Conservation (phyloP, 2,888 invertebrate species). For the Enchytraeus crypticus region DNA sequence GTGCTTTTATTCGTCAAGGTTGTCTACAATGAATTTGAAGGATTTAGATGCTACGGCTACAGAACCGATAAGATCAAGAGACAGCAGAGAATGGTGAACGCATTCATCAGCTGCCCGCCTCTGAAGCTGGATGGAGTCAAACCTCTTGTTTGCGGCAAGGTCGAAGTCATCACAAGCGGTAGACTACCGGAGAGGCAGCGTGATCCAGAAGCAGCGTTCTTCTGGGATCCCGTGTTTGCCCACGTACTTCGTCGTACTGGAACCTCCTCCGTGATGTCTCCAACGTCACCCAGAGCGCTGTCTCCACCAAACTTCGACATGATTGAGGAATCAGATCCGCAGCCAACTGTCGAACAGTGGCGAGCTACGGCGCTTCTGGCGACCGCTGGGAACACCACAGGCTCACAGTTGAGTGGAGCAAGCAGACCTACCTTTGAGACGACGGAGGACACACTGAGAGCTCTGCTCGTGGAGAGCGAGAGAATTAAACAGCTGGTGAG, state of each 20-base stretch:
- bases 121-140: constrained; percentile 20
- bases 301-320: constrained; percentile 10
- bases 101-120: constrained; percentile 19
- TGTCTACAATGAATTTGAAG: constrained; percentile 21
- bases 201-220: constrained; percentile 28
- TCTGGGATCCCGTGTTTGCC: constrained; percentile 26
- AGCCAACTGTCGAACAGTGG: background rate
- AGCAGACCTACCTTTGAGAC: constrained; percentile 1
- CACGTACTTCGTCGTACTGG: constrained; percentile 8
- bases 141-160: constrained; percentile 20
- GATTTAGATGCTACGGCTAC: constrained; percentile 24
- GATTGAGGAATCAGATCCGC: background rate
- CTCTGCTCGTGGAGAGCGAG: constrained; percentile 12
- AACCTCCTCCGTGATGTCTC: constrained; percentile 7
- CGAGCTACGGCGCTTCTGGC: too few species aligned
- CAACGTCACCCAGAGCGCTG: constrained; percentile 13
- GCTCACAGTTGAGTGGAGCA: background rate
- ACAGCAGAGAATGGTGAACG: constrained; percentile 11
- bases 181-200: constrained; percentile 12
- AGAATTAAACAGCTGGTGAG: constrained; percentile 15
- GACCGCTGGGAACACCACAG: background rate
- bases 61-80: constrained; percentile 14
- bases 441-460: constrained; percentile 11
- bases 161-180: constrained; percentile 12
- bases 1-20: too few species aligned